phyloP scores from a whole-genome alignment of 2,888 invertebrate genomes.

The Phrixothrix hirtus region DNA sequence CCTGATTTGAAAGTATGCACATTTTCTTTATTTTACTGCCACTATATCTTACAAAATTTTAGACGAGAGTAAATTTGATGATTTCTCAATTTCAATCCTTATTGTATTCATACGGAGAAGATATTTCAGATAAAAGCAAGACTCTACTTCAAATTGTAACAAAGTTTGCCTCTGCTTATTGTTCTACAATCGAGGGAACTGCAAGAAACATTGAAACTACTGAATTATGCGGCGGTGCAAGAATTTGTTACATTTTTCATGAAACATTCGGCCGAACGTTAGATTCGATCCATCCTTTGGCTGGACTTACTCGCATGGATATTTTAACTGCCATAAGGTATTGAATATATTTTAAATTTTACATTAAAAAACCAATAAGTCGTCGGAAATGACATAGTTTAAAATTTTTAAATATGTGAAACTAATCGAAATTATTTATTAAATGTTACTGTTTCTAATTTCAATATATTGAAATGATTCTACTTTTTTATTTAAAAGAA shows the following conservation, averaged over 20 bases:
- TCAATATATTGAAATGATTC: too few relatives aligned
- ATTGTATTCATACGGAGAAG: slow-evolving; percentile 95
- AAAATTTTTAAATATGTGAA: too few relatives aligned
- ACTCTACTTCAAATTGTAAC: slow-evolving; percentile 97
- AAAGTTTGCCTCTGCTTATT: slow-evolving; percentile 98
- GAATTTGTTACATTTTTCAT: slow-evolving; percentile 99
- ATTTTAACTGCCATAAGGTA: slow-evolving; percentile 90
- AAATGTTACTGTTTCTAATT: too few relatives aligned
- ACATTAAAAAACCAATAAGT: too few relatives aligned
- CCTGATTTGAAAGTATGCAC: slow-evolving; percentile 90
- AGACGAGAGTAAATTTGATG: slow-evolving; percentile 97
- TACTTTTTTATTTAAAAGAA: too few relatives aligned
- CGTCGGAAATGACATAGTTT: too few relatives aligned
- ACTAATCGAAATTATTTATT: too few relatives aligned
- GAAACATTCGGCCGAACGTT: slow-evolving; percentile 96
- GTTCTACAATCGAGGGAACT: slow-evolving; percentile 97
- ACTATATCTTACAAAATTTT: slow-evolving; percentile 34
- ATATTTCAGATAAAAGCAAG: slow-evolving; percentile 95
- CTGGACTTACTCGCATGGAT: slow-evolving; percentile 85
- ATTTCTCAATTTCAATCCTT: slow-evolving; percentile 97
- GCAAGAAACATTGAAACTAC: slow-evolving; percentile 97
- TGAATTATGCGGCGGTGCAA: slow-evolving; percentile 97
- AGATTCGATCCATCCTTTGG: slow-evolving; percentile 91
- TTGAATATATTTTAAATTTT: too few relatives aligned
- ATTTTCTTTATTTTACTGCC: not conserved